phyloP scores from a whole-genome alignment of 2,113 vertebrate genomes.

The Salvelinus sp. region DNA sequence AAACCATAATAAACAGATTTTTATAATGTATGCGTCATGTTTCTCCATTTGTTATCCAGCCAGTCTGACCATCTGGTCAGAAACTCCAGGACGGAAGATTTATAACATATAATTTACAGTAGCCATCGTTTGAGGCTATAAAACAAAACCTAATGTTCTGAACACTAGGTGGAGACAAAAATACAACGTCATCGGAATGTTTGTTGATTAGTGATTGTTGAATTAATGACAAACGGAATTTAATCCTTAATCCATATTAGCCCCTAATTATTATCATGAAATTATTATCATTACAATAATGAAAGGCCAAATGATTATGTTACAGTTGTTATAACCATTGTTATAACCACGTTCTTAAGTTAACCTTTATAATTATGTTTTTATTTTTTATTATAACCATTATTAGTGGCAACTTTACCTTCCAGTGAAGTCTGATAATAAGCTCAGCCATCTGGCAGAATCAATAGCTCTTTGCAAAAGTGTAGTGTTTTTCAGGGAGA shows the following conservation, averaged over 20 bases:
- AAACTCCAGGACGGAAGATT: background rate
- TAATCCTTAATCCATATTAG: background rate
- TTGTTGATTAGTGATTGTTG: background rate
- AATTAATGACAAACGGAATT: background rate
- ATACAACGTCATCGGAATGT: background rate
- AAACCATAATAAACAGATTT: constrained; percentile 75
- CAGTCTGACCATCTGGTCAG: background rate
- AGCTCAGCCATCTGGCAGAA: constrained; percentile 25
- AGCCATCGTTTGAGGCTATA: background rate
- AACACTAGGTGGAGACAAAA: constrained; percentile 68
- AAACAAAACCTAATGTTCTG: background rate
- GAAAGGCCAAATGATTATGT: background rate
- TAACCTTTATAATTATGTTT: background rate
- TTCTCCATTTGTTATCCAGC: background rate
- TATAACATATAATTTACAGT: background rate
- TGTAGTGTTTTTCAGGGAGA: constrained; percentile 33
- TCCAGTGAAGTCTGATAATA: background rate
- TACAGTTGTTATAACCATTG: background rate
- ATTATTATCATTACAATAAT: background rate
- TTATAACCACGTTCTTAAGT: background rate
- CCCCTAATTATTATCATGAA: background rate
- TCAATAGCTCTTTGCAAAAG: constrained; percentile 16
- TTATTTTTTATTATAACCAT: background rate
- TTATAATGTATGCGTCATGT: constrained; percentile 41
- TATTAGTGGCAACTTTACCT: background rate